phyloP scores from a whole-genome alignment of 1,140 invertebrate species.

The Rhopalosiphum maidis region DNA sequence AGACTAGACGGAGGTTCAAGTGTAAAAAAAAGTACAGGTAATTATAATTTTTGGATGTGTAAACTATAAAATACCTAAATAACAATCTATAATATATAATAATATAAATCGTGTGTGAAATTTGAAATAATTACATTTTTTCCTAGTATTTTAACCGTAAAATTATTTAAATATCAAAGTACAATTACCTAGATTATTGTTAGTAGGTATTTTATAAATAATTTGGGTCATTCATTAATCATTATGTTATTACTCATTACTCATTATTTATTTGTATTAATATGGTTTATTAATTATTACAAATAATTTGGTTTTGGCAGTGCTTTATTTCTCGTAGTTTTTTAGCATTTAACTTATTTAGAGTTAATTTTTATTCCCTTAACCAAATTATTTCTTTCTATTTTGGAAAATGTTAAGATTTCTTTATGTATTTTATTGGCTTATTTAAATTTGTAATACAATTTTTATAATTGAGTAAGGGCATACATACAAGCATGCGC shows the following conservation, averaged over 20 bases:
- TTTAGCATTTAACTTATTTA: background rate
- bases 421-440: background rate
- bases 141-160: background rate
- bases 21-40: conserved; percentile 26
- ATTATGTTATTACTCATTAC: background rate
- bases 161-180: background rate
- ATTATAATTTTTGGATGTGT: background rate
- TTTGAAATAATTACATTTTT: background rate
- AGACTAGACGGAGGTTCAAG: conserved; percentile 8
- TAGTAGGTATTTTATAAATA: background rate
- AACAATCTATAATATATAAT: background rate
- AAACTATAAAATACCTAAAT: background rate
- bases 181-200: background rate
- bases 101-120: background rate
- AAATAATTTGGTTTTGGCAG: background rate
- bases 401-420: background rate
- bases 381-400: background rate
- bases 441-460: background rate
- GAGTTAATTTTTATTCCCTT: background rate
- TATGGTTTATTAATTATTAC: background rate
- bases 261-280: background rate
- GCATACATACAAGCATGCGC: background rate
- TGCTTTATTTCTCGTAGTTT: background rate
- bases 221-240: background rate
- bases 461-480: background rate